Conservation (phyloP, 2,113 vertebrate genomes). For the Galeopterus variegatus region DNA sequence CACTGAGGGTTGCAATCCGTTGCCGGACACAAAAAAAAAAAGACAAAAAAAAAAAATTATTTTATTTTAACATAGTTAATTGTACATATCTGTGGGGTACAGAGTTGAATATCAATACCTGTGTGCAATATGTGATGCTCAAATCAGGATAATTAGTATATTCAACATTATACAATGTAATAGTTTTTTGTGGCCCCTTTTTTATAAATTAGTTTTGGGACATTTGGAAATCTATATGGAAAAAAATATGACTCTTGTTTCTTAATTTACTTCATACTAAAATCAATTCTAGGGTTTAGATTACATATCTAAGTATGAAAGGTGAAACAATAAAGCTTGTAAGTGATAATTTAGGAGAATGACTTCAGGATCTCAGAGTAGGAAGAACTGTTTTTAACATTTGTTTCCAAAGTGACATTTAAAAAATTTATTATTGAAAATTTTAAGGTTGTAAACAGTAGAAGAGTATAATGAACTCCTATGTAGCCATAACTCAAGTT, state of each 20-base stretch:
- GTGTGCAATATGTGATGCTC: too few relatives aligned
- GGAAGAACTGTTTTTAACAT: not conserved
- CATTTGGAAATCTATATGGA: conserved; percentile 11
- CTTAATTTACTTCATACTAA: not conserved
- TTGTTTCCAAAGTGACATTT: not conserved
- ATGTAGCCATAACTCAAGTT: not conserved
- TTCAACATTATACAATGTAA: too few relatives aligned
- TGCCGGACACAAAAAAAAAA: too few relatives aligned
- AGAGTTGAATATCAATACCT: too few relatives aligned
- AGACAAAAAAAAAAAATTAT: too few relatives aligned
- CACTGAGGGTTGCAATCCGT: too few relatives aligned
- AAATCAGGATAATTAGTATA: too few relatives aligned
- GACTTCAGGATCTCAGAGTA: not conserved
- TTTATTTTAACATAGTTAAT: too few relatives aligned
- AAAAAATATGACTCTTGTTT: not conserved
- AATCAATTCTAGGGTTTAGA: not conserved
- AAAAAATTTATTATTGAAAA: not conserved
- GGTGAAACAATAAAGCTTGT: not conserved
- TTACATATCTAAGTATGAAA: not conserved
- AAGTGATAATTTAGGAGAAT: not conserved
- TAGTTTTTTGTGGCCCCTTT: not conserved
- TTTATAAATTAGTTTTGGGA: not conserved
- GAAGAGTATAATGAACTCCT: not conserved
- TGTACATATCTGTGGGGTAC: too few relatives aligned
- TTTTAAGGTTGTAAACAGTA: not conserved